Percentiles rank a stretch among this genome's conserved stretches.
These are phyloP conservation scores for Cyrtonyx montezumae DNA, from an alignment of 2,113 vertebrate genomes.

Conservation along the genomic window DNA sequence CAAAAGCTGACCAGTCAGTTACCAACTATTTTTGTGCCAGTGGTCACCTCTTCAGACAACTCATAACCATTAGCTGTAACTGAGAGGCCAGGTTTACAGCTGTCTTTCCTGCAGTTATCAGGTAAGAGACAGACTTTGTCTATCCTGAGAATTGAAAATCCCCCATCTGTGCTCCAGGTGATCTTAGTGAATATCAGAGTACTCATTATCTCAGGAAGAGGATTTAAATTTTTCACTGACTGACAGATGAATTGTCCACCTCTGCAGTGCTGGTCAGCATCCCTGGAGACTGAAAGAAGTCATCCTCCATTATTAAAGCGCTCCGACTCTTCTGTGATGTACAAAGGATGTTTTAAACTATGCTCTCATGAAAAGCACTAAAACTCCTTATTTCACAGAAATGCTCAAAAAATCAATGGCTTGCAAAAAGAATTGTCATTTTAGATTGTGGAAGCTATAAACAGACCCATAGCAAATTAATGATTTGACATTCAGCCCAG, in stretches of 20 bases:
- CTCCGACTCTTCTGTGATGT: background rate
- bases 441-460: background rate
- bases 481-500: background rate
- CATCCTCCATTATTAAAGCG: background rate
- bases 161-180: background rate
- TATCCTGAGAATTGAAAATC: background rate
- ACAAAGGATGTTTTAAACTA: background rate
- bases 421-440: background rate
- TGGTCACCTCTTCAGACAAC: background rate
- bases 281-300: background rate
- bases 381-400: background rate
- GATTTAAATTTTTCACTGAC: background rate
- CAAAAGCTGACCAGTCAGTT: background rate
- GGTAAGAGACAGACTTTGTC: background rate
- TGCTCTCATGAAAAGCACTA: background rate
- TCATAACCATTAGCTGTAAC: background rate
- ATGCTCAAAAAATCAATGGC: background rate
- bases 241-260: background rate
- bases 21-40: background rate
- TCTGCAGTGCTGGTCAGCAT: background rate
- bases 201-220: background rate
- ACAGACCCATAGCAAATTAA: background rate
- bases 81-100: background rate
- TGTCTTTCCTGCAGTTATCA: background rate
- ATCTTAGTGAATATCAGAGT: background rate